phyloP scores from a whole-genome alignment of 2,113 vertebrate genomes.

The Australoheros scitulus region DNA sequence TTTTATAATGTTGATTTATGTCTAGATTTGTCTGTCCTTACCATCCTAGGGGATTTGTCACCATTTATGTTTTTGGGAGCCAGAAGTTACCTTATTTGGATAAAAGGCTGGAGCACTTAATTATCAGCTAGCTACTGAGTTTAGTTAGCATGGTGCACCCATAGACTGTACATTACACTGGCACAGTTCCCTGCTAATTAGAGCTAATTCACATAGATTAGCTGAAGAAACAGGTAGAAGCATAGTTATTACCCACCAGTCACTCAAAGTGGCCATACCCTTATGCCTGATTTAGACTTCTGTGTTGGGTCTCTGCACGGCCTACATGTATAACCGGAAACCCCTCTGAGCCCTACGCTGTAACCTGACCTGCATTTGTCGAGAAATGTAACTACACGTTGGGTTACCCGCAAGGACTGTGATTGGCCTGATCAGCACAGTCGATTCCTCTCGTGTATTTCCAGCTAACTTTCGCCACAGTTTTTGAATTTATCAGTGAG shows the following conservation, averaged over 20 bases:
- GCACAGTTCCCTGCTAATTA: not conserved
- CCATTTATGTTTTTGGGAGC: not conserved
- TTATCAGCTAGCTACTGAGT: not conserved
- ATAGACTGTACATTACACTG: not conserved
- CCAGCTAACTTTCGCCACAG: too few species aligned
- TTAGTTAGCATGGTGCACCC: not conserved
- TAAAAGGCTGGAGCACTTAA: not conserved
- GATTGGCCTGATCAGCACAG: too few species aligned
- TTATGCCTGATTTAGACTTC: too few species aligned
- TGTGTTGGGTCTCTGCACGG: too few species aligned
- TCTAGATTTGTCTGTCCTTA: not conserved
- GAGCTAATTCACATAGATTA: not conserved
- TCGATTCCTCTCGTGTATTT: too few species aligned
- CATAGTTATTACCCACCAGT: not conserved
- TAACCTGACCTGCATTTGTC: too few species aligned
- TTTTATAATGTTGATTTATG: not conserved
- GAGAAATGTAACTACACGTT: too few species aligned
- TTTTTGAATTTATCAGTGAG: too few species aligned
- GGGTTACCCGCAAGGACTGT: too few species aligned
- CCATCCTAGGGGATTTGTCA: not conserved
- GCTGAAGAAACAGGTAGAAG: not conserved
- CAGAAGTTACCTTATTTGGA: conserved; percentile 1
- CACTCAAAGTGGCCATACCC: too few species aligned
- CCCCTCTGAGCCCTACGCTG: too few species aligned
- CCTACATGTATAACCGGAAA: too few species aligned